Base-by-base conservation (phyloP, 2,888 invertebrate species). In the Callinectes sapidus region DNA sequence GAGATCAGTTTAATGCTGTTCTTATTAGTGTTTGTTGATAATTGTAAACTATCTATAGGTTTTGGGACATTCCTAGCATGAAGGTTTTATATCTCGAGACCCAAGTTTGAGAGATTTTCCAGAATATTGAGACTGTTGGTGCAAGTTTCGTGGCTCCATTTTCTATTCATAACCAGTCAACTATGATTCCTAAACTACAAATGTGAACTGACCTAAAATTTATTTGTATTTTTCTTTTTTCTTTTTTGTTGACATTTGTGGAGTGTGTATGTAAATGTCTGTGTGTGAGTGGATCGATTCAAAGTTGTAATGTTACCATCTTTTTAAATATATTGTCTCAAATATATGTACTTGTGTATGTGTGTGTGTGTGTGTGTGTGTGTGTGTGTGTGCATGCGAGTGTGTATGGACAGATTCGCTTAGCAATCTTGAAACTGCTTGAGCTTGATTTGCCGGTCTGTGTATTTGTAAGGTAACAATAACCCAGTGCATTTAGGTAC, bases 401-500 rank as follows among this genome's bases (percentile, higher is more conserved):
- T 48, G 48, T 48, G 48, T 48, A 8, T 48, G 48, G 48, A 23
- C 23, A 23, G 5, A 61, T 48, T 48, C 23, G 61, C 61, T 61
- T 71, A 23, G 71, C n/a, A 28, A n/a, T 71, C 23, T 71, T 28
- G 23, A 71, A 71, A 28, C 5, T 28, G 71, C 71, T 71, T 71
- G 10, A 61, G 71, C 23, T 28, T 71, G 28, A 28, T 71, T 71
- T 71, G 71, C 71, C 23, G 10, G 71, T 71, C 23, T 61, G 23
- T 39, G 66, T 71, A 28, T 71, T 61, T 61, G 18, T 71, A 71
- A 71, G 23, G n/a, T 71, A 23, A 71, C 10, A 28, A 28, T 71
- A 71, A 71, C 71, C 28, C 71, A 10, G 61, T 61, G 71, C 71
- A 71, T 71, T n/a, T 71, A 71, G 28, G 71, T 71, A 71, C 71